A percentile compares a stretch with the other conserved stretches of the same genome.
Conservation (phyloP, 2,797 vertebrate species). For the Lepidocolaptes lacrymiger region DNA sequence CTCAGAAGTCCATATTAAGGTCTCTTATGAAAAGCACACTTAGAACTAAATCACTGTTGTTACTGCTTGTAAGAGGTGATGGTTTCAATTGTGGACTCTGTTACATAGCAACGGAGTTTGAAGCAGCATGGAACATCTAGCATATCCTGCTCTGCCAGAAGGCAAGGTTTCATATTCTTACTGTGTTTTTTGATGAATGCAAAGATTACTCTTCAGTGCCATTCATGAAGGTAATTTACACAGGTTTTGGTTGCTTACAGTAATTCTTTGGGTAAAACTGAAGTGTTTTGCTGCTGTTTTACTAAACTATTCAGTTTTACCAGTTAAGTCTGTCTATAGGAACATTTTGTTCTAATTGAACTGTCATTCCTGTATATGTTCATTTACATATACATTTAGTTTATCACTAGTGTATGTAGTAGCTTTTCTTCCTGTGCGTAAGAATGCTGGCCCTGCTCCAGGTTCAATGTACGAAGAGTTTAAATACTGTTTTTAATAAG, state of each 20-base stretch:
- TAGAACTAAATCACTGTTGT: not conserved
- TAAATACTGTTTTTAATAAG: not conserved
- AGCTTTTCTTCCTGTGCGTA: not conserved
- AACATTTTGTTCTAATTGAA: not conserved
- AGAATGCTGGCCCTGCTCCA: not conserved
- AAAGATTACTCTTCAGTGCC: not conserved
- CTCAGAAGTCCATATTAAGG: not conserved
- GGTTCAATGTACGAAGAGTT: not conserved
- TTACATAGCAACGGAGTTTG: not conserved
- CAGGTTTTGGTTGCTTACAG: not conserved
- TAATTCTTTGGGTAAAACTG: not conserved
- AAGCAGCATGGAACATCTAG: not conserved
- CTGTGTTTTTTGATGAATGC: not conserved
- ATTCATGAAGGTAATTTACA: not conserved
- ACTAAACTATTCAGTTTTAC: not conserved
- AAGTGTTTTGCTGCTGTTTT: not conserved
- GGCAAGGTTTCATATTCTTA: not conserved
- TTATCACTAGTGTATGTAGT: not conserved
- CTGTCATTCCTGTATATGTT: not conserved
- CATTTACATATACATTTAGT: not conserved
- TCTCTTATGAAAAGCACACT: not conserved
- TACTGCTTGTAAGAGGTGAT: not conserved
- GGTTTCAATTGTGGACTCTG: not conserved
- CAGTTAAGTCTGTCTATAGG: not conserved
- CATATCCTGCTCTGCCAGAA: not conserved